Base-by-base conservation (phyloP, 2,113 vertebrate genomes). In the Himantopus leucocephalus region DNA sequence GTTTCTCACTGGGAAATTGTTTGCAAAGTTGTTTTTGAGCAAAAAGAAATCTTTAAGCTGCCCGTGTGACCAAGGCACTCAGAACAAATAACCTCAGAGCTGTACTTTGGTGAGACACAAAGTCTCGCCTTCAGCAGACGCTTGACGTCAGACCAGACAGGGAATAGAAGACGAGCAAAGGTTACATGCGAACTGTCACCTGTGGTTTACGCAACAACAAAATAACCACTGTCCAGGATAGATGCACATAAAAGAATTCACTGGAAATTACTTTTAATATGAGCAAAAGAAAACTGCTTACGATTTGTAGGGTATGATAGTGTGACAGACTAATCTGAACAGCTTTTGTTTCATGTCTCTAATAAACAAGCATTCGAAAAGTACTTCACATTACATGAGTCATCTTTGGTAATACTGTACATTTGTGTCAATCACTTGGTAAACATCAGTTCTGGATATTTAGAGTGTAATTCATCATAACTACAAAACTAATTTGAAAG, bases 211-310 rank as follows among this genome's bases (percentile, higher is more conserved):
- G 34, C 30, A 95, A 81, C 84, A 81, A 37, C 26, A 66, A 74
- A 60, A 84, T 9, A 60, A 63, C 41, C 67, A 43, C 66, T 66
- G 22, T 8, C 91, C 48, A 80, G 78, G n/a, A 91, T 2, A 85
- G 71, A 92, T 22, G 32, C 58, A 91, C 45, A 27, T 55, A 12
- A 34, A 63, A 84, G 12, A 76, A 62, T 55, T 95, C 37, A 52
- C 66, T 85, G 56, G 68, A 85, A 93, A 95, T 83, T 30, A 76
- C 34, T 85, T 95, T 93, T 94, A 95, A 92, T 94, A 18, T 23
- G 89, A 74, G 39, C 32, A 92, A 91, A 89, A 10, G 59, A 79
- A 92, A 88, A 77, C 59, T 43, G 43, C 76, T 84, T 6, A 1
- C 45, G 41, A 62, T n/a, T 24, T 66, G 66, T 13, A 66, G 78